Evolutionary conservation across 2,888 invertebrate species (phyloP).

Genomic region (Dolichopus griseipennis): DNA sequence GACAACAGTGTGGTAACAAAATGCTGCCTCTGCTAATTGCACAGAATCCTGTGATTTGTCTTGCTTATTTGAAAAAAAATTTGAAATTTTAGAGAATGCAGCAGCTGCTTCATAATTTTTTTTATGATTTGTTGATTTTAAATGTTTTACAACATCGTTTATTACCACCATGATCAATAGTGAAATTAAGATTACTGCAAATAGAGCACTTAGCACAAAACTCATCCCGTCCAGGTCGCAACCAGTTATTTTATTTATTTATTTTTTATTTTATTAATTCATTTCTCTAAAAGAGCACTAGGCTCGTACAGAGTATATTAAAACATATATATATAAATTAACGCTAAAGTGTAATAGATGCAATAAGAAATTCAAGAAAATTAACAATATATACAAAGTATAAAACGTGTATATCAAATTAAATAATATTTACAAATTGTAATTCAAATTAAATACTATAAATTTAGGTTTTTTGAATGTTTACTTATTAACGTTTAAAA

Average conservation of each 20-base stretch:
- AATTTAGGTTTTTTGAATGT: too few species aligned
- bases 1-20: background rate
- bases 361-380: too few species aligned
- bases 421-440: too few species aligned
- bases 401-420: too few species aligned
- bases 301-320: too few species aligned
- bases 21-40: conserved; percentile 4
- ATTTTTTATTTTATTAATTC: too few species aligned
- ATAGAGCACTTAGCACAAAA: conserved; percentile 6
- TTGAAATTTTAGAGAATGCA: background rate
- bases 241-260: conserved; percentile 8
- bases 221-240: background rate
- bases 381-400: too few species aligned
- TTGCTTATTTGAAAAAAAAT: conserved; percentile 2
- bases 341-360: too few species aligned
- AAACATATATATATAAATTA: too few species aligned
- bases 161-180: conserved; percentile 7
- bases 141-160: conserved; percentile 1
- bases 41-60: conserved; percentile 1
- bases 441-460: too few species aligned
- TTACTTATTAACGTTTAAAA: too few species aligned
- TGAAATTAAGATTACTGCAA: conserved; percentile 1
- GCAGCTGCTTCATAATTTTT: conserved; percentile 8
- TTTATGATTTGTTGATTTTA: conserved; percentile 7
- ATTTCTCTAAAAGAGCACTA: too few species aligned